Percentiles rank a stretch among this genome's conserved stretches.
phyloP scores from a whole-genome alignment of 1,140 invertebrate species.

The Himalopsyche phryganea region DNA sequence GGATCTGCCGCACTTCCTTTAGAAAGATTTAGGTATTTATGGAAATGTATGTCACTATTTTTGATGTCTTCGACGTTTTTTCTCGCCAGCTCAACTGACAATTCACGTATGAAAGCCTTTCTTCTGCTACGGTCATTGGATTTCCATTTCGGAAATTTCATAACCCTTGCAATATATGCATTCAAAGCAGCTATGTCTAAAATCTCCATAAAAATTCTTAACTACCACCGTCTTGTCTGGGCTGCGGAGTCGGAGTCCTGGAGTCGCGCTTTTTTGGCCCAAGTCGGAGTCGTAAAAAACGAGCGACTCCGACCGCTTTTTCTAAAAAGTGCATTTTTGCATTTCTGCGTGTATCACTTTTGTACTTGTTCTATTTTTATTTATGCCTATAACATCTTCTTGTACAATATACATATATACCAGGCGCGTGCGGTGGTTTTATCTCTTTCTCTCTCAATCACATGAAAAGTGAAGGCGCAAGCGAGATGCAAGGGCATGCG shows the following conservation, averaged over 20 bases:
- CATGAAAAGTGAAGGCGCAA: too few species aligned
- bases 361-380: too few species aligned
- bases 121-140: conserved; percentile 2
- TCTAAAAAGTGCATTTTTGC: too few species aligned
- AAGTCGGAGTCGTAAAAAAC: too few species aligned
- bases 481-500: too few species aligned
- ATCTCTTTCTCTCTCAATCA: too few species aligned
- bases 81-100: conserved; percentile 17
- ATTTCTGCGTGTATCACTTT: too few species aligned
- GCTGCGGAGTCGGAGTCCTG: conserved; percentile 29
- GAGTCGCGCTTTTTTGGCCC: conserved; percentile 36
- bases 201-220: conserved; percentile 33
- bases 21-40: conserved; percentile 6
- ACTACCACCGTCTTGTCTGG: conserved; percentile 29
- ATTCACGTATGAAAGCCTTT: conserved; percentile 27
- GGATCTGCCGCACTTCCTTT: too few species aligned
- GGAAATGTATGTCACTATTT: neutral
- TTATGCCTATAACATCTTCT: too few species aligned
- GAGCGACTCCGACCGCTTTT: too few species aligned
- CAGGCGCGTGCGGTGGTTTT: too few species aligned
- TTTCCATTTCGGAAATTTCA: conserved; percentile 17
- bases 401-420: too few species aligned
- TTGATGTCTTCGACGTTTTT: neutral
- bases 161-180: conserved; percentile 29
- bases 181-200: conserved; percentile 35